phyloP scores from a whole-genome alignment of 2,888 invertebrate genomes.

The Mesorhabditis spiculigera region DNA sequence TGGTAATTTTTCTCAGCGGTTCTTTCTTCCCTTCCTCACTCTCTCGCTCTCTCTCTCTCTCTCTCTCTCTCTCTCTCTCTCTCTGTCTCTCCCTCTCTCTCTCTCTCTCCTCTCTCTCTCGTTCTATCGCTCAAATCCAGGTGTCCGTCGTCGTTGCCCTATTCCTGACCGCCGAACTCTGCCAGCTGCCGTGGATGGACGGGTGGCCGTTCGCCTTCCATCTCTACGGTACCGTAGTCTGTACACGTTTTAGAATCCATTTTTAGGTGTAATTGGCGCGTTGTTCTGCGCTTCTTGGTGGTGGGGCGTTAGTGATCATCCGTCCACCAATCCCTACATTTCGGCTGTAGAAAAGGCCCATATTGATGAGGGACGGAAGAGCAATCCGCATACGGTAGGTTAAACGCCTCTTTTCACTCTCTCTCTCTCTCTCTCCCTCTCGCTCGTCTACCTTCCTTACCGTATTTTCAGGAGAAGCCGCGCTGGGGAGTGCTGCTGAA shows the following conservation, averaged over 20 bases:
- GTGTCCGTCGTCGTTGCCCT: conserved; percentile 55
- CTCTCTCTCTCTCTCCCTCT: background rate
- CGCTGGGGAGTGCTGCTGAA: conserved; percentile 43
- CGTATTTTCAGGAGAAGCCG: conserved; percentile 16
- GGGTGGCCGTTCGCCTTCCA: conserved; percentile 58
- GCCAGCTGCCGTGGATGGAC: conserved; percentile 46
- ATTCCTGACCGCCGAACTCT: conserved; percentile 55
- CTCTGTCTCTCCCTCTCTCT: too few species aligned
- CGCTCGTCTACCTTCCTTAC: too few species aligned
- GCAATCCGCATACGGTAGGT: background rate
- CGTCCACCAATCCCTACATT: conserved; percentile 1
- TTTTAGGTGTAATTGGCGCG: background rate
- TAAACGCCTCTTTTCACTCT: background rate
- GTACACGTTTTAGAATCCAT: background rate
- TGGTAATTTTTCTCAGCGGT: too few species aligned
- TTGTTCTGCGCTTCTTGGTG: background rate
- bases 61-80: background rate
- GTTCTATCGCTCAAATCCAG: conserved; percentile 16
- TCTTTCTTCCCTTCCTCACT: too few species aligned
- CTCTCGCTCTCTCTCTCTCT: background rate
- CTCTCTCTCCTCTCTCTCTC: too few species aligned
- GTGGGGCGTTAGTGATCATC: background rate
- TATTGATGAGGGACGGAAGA: background rate
- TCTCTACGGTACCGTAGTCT: conserved; percentile 36
- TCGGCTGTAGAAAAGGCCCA: background rate